A percentile compares a stretch with the other conserved stretches of the same genome.
Evolutionary conservation across 2,113 vertebrate genomes (phyloP).

Genomic region (Numida meleagris): DNA sequence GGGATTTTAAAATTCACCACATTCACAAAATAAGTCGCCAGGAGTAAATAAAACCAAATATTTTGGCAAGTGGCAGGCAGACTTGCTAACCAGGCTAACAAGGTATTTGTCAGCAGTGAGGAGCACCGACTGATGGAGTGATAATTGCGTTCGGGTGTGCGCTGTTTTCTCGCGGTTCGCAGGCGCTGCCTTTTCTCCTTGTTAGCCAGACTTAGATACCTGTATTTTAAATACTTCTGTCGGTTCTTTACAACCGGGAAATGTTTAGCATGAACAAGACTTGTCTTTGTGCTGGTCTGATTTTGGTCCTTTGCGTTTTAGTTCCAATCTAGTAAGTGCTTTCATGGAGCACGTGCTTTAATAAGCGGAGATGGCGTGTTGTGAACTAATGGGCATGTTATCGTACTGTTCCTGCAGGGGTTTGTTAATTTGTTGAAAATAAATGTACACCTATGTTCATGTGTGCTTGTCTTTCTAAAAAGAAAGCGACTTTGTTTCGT

Average conservation of each 20-base stretch:
- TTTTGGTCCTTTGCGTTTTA: neutral
- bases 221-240: neutral
- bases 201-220: neutral
- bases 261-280: neutral
- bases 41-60: conserved; percentile 68
- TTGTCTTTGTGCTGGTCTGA: conserved; percentile 9
- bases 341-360: neutral
- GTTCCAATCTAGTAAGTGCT: conserved; percentile 20
- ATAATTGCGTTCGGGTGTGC: conserved; percentile 18
- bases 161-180: neutral
- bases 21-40: conserved; percentile 47
- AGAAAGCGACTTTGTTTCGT: neutral
- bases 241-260: neutral
- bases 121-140: conserved; percentile 20
- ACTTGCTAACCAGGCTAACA: conserved; percentile 54
- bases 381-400: neutral
- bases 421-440: neutral
- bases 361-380: neutral
- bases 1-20: conserved; percentile 42
- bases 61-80: conserved; percentile 67
- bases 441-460: neutral
- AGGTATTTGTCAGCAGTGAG: conserved; percentile 44
- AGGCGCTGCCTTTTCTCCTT: neutral
- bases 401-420: neutral
- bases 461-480: neutral